These are phyloP conservation scores for Drosophila prosaltans DNA, from an alignment of 1,140 invertebrate species.

Conservation along the genomic window DNA sequence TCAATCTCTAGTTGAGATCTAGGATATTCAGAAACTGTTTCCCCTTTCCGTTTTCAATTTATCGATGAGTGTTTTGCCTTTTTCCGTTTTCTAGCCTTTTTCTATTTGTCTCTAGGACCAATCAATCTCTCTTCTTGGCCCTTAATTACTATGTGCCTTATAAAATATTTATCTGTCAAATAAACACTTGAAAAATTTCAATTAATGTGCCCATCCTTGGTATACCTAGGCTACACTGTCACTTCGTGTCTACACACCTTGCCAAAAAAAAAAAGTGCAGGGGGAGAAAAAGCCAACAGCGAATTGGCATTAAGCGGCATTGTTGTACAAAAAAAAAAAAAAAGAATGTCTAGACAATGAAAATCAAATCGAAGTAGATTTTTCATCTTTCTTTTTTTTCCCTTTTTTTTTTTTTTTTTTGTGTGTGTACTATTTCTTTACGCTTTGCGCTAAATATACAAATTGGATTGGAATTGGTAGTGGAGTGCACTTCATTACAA, in stretches of 20 bases:
- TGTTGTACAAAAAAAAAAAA: conserved; percentile 38
- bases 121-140: conserved; percentile 25
- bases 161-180: conserved; percentile 76
- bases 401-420: conserved; percentile 36
- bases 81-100: neutral
- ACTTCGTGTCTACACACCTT: conserved; percentile 55
- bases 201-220: conserved; percentile 63
- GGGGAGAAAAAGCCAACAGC: conserved; percentile 49
- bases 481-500: conserved; percentile 65
- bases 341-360: conserved; percentile 76
- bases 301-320: conserved; percentile 75
- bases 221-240: conserved; percentile 17
- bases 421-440: conserved; percentile 8
- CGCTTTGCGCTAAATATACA: conserved; percentile 51
- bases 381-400: conserved; percentile 5
- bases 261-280: conserved; percentile 19
- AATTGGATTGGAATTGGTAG: conserved; percentile 61
- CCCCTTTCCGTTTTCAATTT: no score
- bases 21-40: no score
- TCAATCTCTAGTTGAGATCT: no score
- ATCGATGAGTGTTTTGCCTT: no score
- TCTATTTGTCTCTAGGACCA: neutral
- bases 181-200: conserved; percentile 79
- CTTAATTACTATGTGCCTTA: conserved; percentile 67
- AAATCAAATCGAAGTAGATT: conserved; percentile 80